Evolutionary conservation across 2,113 vertebrate genomes (phyloP), one percentile per base, ranked within the genome.

Genomic region (Solea solea): DNA sequence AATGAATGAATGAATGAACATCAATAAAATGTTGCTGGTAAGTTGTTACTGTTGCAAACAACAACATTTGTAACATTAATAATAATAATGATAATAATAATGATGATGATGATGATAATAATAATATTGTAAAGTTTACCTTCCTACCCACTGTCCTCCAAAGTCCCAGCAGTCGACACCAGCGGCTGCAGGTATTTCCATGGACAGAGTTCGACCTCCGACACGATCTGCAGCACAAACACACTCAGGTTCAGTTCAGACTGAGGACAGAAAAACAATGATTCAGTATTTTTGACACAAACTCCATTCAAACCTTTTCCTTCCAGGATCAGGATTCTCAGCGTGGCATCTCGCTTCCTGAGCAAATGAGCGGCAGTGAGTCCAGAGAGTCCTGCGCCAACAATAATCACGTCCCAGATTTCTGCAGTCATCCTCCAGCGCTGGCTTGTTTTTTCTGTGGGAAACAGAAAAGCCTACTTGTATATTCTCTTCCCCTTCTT

Each of bases 141-240:
- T 93, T 73, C 87, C 89, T 1, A 94, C 91, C 93, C 93, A 94
- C 71, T 94, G 93, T 0, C 90, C 93, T 28, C 92, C 93, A 48
- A 94, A 71, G 74, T 94, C 93, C 93, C 93, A 94, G 25, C 15
- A 25, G 55, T 93, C 92, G 13, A 65, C 54, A 8, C 91, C 92
- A 46, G 58, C 60, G 48, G 90, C 86, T 45, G 90, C 92, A 4
- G 91, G 91, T 40, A 94, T 54, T 25, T 78, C 70, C n/a, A 16
- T 51, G 21, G 87, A 74, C 48, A 93, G 3, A 1, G 92, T 94
- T 7, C 92, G 89, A 16, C 93, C 93, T 54, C 92, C 91, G 51
- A 94, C 92, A 2, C 92, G 90, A 83, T 89, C 92, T 94, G 76
- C 42, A 51, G 0, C 41, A n/a, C 21, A 8, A 78, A 56, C 77